These are phyloP conservation scores for Luidia sarsii DNA, from an alignment of 53 echinoderm and acorn worm species.

Conservation along the genomic window DNA sequence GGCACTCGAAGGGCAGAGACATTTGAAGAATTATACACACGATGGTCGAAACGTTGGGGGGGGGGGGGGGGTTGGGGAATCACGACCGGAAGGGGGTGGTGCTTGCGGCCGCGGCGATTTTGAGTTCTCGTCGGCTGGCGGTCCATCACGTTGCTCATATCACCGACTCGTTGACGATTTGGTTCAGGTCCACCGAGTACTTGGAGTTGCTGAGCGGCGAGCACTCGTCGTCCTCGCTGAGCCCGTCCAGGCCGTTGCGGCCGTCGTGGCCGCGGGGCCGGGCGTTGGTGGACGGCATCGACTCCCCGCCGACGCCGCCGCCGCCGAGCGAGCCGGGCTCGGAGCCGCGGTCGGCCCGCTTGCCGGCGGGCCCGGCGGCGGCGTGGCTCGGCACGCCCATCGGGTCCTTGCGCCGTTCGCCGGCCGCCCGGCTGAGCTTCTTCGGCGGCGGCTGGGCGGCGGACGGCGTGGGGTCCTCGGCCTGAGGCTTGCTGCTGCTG, in stretches of 20 bases:
- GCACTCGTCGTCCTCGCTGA: constrained; percentile 50
- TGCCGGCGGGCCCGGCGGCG: constrained; percentile 13
- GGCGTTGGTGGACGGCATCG: not conserved
- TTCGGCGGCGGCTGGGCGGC: no score
- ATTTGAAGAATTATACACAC: no score
- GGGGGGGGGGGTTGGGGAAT: no score
- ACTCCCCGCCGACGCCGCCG: constrained; percentile 5
- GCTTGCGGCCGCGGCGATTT: no score
- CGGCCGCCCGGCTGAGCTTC: constrained; percentile 66
- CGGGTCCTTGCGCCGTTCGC: constrained; percentile 56
- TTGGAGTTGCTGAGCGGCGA: constrained; percentile 51
- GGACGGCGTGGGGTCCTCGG: constrained; percentile 15
- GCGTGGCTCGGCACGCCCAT: no score
- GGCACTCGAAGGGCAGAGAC: no score
- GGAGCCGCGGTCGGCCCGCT: constrained; percentile 31
- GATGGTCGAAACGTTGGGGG: no score
- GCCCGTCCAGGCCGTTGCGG: constrained; percentile 10
- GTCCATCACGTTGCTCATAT: no score
- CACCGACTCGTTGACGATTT: constrained; percentile 87
- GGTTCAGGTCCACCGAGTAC: constrained; percentile 51
- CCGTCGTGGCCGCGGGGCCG: constrained; percentile 36
- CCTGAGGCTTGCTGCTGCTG: not conserved
- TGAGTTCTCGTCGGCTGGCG: not conserved
- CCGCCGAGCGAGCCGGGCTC: not conserved
- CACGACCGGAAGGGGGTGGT: no score